phyloP scores from a whole-genome alignment of 2,888 invertebrate species.

The Oxycera nigricornis region DNA sequence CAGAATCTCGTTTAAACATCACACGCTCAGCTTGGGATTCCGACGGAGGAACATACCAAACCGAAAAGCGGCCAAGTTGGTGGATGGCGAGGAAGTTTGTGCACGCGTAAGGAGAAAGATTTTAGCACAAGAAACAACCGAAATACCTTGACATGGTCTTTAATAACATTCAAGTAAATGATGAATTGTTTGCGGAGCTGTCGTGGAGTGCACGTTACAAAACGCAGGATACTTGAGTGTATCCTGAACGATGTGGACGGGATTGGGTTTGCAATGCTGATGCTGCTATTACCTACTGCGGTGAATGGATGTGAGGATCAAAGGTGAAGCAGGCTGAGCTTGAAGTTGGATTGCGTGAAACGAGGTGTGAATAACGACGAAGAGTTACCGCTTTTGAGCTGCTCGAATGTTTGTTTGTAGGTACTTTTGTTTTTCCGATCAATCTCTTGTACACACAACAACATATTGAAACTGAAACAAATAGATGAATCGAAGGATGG shows the following conservation, averaged over 20 bases:
- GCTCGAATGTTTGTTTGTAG: no score
- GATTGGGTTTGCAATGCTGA: constrained; percentile 1
- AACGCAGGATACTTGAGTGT: background rate
- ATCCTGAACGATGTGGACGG: background rate
- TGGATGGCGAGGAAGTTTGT: background rate
- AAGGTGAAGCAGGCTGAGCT: no score
- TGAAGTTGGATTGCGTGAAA: no score
- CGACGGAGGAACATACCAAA: background rate
- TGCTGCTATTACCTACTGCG: no score
- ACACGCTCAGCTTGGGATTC: background rate
- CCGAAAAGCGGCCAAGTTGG: background rate
- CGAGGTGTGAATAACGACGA: no score
- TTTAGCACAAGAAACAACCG: background rate
- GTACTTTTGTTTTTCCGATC: no score
- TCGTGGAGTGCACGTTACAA: background rate
- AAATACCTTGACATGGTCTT: constrained; percentile 31
- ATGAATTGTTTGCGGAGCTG: constrained; percentile 18
- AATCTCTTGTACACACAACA: no score
- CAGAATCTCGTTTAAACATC: background rate
- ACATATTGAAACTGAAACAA: no score
- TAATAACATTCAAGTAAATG: constrained; percentile 30
- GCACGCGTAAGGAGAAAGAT: background rate
- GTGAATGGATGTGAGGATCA: no score
- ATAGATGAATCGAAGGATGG: no score
- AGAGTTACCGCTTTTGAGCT: no score